Evolutionary conservation across 2,888 invertebrate genomes (phyloP).

Genomic region (Dusona sp.): DNA sequence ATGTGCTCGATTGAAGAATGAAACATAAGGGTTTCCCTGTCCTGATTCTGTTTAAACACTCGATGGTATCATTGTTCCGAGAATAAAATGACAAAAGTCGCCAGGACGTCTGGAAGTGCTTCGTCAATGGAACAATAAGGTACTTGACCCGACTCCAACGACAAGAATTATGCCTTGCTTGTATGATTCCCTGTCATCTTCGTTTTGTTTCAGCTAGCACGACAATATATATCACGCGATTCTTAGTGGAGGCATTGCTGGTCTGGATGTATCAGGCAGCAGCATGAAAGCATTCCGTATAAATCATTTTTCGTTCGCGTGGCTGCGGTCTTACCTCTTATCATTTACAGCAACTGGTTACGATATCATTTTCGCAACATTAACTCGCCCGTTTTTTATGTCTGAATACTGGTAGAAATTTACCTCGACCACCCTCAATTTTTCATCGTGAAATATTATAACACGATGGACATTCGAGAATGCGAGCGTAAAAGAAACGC

Average conservation of each 20-base stretch:
- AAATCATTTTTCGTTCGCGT: slow-evolving; percentile 53
- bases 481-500: not conserved
- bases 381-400: slow-evolving; percentile 21
- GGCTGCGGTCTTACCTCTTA: slow-evolving; percentile 28
- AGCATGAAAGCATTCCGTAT: slow-evolving; percentile 26
- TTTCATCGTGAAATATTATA: slow-evolving; percentile 35
- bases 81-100: not conserved
- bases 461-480: not conserved
- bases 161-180: slow-evolving; percentile 15
- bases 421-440: not conserved
- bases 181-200: slow-evolving; percentile 19
- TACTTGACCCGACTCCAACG: not conserved
- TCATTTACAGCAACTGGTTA: slow-evolving; percentile 18
- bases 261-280: not conserved
- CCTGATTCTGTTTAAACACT: slow-evolving; percentile 26
- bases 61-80: not conserved
- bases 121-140: not conserved
- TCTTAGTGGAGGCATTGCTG: not conserved
- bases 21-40: slow-evolving; percentile 14
- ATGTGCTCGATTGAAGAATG: slow-evolving; percentile 7
- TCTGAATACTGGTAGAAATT: slow-evolving; percentile 24
- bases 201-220: slow-evolving; percentile 8
- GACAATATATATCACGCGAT: slow-evolving; percentile 26
- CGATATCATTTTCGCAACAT: slow-evolving; percentile 32
- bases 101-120: not conserved